Percentiles rank a stretch among this genome's conserved stretches.
Conservation (phyloP, 2,888 invertebrate species). For the Ryuthela nishihirai region DNA sequence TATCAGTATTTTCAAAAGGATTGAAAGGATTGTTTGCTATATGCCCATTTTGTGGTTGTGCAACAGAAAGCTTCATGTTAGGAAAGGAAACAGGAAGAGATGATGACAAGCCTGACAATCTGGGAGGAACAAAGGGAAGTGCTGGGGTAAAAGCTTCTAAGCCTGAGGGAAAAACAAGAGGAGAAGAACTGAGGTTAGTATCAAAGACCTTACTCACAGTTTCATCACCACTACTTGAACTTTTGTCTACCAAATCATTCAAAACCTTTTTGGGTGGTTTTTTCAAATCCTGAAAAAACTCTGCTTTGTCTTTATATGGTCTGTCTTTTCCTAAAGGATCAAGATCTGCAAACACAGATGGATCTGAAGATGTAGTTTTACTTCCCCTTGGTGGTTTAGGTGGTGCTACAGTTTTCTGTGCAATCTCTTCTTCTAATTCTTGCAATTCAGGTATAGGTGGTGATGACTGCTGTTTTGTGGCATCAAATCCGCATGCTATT, state of each 20-base stretch:
- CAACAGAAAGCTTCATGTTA: constrained; percentile 7
- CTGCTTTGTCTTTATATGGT: constrained; percentile 92
- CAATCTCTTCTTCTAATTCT: constrained; percentile 14
- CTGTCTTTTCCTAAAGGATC: constrained; percentile 88
- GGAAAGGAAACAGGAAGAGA: constrained; percentile 8
- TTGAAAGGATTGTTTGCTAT: constrained; percentile 4
- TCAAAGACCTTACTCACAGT: constrained; percentile 5
- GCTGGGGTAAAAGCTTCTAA: constrained; percentile 12
- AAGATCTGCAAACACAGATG: constrained; percentile 81
- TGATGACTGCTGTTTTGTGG: too few species aligned
- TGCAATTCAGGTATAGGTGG: constrained; percentile 1
- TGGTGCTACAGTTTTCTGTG: constrained; percentile 6
- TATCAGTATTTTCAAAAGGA: constrained; percentile 10
- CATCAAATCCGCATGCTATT: neutral
- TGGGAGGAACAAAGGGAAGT: neutral
- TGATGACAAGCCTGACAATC: neutral
- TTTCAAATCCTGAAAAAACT: constrained; percentile 92
- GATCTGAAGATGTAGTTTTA: constrained; percentile 19
- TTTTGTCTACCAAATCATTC: constrained; percentile 67
- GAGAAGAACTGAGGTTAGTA: constrained; percentile 5
- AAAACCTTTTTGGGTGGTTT: constrained; percentile 89
- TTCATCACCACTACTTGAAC: constrained; percentile 5
- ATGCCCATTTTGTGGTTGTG: constrained; percentile 4
- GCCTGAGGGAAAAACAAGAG: constrained; percentile 27
- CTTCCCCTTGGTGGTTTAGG: constrained; percentile 22